These are phyloP conservation scores for Peromyscus maniculatus DNA, from an alignment of 2,113 vertebrate species.

Conservation along the genomic window DNA sequence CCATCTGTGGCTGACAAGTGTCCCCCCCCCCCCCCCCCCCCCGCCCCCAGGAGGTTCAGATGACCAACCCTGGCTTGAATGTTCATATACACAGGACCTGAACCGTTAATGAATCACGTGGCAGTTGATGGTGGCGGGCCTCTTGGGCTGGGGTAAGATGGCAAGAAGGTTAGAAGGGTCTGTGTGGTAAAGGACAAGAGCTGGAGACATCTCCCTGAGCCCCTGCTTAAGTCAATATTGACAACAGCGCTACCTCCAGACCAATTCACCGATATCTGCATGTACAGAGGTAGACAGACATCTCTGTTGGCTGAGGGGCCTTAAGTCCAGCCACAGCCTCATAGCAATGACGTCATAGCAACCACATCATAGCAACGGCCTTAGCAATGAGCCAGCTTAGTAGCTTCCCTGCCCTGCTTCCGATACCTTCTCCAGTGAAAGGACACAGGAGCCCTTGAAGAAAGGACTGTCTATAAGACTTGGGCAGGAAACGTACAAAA, in stretches of 20 bases:
- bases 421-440: not conserved
- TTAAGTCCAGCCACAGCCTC: not conserved
- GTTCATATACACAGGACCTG: not conserved
- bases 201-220: not conserved
- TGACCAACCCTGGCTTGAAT: not conserved
- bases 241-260: not conserved
- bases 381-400: not conserved
- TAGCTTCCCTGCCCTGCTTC: not conserved
- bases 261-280: not conserved
- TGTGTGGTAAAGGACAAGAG: not conserved
- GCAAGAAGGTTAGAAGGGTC: not conserved
- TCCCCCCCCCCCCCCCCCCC: not conserved
- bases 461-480: not conserved
- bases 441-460: not conserved
- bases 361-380: not conserved
- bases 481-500: not conserved
- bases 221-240: not conserved
- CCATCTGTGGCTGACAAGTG: no score
- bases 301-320: not conserved
- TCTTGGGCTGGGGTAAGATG: not conserved
- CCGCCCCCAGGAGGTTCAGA: not conserved
- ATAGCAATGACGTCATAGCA: not conserved
- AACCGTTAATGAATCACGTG: not conserved
- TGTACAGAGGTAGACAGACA: no score
- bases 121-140: not conserved